These are phyloP conservation scores for Trichonephila clavipes DNA, from an alignment of 1,140 invertebrate species.

Conservation along the genomic window DNA sequence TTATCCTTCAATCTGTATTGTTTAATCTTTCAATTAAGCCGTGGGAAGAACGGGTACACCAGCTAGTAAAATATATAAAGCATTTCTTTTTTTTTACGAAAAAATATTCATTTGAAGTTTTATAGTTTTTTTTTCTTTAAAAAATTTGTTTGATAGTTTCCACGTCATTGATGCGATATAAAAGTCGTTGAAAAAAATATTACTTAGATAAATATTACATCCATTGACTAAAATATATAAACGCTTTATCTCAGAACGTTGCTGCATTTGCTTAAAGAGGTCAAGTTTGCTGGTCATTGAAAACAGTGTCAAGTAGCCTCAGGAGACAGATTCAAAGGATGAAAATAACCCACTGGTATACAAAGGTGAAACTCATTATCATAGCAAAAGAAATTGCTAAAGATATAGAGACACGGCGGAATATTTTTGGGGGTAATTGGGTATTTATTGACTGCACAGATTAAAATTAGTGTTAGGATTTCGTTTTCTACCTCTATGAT, in stretches of 20 bases:
- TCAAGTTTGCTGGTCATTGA: constrained; percentile 44
- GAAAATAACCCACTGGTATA: constrained; percentile 8
- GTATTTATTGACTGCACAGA: neutral
- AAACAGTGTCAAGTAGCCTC: constrained; percentile 9
- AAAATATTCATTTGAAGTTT: no score
- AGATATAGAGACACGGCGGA: neutral
- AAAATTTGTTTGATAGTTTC: no score
- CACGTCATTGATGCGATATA: no score
- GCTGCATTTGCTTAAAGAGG: neutral
- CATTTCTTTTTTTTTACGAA: no score
- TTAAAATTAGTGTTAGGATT: neutral
- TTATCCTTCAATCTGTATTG: no score
- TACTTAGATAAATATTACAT: no score
- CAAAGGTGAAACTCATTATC: constrained; percentile 22
- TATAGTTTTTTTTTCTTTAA: no score
- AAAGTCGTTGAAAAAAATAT: no score
- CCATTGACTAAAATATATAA: neutral
- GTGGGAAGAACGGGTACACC: no score
- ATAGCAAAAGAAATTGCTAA: neutral
- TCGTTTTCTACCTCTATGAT: no score
- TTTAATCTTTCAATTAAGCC: no score
- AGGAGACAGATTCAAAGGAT: neutral
- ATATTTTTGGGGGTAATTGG: neutral
- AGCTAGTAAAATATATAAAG: no score
- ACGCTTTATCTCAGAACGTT: neutral